Evolutionary conservation across 2,113 vertebrate genomes (phyloP).

Genomic region (Montifringilla adamsi): DNA sequence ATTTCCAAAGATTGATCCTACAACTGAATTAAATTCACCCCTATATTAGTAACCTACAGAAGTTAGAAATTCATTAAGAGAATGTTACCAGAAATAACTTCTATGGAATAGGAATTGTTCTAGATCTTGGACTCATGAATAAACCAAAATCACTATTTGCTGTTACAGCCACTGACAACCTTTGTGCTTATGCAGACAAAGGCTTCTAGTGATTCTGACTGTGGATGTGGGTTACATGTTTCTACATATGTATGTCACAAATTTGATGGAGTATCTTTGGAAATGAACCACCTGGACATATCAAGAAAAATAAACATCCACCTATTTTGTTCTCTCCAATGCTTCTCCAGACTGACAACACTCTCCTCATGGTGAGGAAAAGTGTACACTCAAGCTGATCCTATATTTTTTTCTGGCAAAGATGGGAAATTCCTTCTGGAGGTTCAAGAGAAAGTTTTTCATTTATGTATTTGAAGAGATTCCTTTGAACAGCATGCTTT

Average conservation of each 20-base stretch:
- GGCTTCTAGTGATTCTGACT: neutral
- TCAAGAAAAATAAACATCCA: neutral
- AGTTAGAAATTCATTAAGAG: neutral
- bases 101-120: neutral
- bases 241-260: neutral
- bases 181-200: neutral
- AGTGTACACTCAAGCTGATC: neutral
- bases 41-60: neutral
- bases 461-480: neutral
- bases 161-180: neutral
- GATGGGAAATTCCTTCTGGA: neutral
- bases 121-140: neutral
- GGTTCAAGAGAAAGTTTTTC: neutral
- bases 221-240: neutral
- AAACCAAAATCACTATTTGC: neutral
- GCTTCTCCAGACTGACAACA: neutral
- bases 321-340: neutral
- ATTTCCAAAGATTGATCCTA: neutral
- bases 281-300: neutral
- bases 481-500: neutral
- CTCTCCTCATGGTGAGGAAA: neutral
- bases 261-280: neutral
- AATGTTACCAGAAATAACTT: neutral
- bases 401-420: neutral
- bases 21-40: neutral